Evolutionary conservation across 2,888 invertebrate species (phyloP), one percentile per base, ranked within the genome.

Genomic region (Andrena bucephala): DNA sequence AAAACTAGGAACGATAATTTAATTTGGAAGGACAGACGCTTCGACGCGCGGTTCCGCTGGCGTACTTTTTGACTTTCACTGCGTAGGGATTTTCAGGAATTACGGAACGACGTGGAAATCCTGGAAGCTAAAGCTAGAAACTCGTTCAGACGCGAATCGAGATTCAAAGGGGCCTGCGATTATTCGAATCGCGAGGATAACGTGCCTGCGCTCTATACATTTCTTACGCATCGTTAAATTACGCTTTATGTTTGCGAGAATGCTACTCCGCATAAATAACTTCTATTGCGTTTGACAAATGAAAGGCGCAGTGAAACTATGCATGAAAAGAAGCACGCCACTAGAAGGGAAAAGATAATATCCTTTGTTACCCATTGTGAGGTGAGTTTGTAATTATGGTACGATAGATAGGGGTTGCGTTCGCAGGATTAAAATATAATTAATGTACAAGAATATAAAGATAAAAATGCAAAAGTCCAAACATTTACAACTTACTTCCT

Each of bases 71-170:
- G 67, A 68, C 67, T 81, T 80, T 70, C 24, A 52, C 42, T 69
- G 52, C n/a, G 79, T 29, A 42, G 79, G 42, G 67, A 66, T 80
- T 72, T 57, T 16, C 13, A 62, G 27, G 81, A 76, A 67, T 72
- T 54, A 72, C 63, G 36, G 42, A 81, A 68, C 48, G 81, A 67
- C 69, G 69, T 36, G 16, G 71, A 57, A 78, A 70, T 72, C 72
- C 77, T 66, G 60, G 66, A 68, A 54, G 66, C 81, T 73, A 60
- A 48, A 57, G 50, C 72, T 48, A 24, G 36, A 52, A 66, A 66
- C 66, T 54, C 33, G 76, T 60, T 54, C 65, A 20, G 4, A 48
- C 57, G 67, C 57, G 69, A 52, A 76, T 72, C 29, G 68, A 50
- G 42, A 36, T 66, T 57, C 24, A 73, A 80, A 33, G 75, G 36